Conservation (phyloP, 2,888 invertebrate genomes). For the Allolobophora icterica region DNA sequence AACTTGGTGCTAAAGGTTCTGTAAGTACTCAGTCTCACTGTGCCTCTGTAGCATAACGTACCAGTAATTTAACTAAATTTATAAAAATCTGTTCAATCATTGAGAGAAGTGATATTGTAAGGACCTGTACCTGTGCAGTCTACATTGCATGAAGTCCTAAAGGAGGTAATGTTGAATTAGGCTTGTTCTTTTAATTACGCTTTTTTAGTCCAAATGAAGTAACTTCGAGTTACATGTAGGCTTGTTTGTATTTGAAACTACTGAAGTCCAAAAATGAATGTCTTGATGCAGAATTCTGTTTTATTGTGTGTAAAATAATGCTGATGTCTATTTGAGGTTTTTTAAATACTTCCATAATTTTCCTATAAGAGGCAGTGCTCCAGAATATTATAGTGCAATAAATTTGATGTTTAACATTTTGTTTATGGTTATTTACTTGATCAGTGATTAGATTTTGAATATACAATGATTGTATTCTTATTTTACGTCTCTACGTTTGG, state of each 20-base stretch:
- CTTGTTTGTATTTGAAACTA: neutral
- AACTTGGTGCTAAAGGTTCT: slow-evolving; percentile 33
- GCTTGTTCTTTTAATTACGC: neutral
- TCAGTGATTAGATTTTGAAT: neutral
- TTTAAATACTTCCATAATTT: neutral
- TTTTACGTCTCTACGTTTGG: neutral
- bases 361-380: neutral
- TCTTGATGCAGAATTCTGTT: neutral
- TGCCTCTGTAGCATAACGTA: neutral
- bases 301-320: neutral
- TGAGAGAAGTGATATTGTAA: neutral
- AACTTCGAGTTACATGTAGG: too few species aligned
- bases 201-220: neutral
- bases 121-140: neutral
- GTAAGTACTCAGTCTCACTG: slow-evolving; percentile 6
- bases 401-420: neutral
- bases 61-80: neutral
- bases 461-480: neutral
- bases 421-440: neutral
- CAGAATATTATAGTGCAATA: neutral
- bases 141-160: neutral
- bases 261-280: neutral
- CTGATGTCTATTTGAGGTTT: neutral
- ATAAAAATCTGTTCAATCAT: neutral
- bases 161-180: neutral